Evolutionary conservation across 2,888 invertebrate species (phyloP).

Genomic region (Psococerastis gibbosa): DNA sequence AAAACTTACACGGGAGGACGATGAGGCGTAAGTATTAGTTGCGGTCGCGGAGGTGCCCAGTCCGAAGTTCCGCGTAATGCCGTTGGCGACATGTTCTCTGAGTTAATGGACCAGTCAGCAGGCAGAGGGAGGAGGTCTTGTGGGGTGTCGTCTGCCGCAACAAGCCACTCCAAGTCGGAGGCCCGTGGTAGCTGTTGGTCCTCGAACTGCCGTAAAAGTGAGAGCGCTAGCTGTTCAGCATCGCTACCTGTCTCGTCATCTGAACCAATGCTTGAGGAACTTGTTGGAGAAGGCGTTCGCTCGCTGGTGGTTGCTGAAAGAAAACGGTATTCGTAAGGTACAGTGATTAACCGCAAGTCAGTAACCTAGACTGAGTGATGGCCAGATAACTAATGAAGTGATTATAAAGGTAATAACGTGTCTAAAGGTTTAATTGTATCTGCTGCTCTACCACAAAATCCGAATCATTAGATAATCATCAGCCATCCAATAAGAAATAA

Average conservation of each 20-base stretch:
- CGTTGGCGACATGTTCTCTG: conserved; percentile 35
- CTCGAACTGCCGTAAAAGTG: conserved; percentile 52
- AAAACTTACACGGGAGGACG: conserved; percentile 41
- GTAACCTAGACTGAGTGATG: no score
- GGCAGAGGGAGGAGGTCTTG: conserved; percentile 57
- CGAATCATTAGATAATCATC: no score
- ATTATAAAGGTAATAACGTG: no score
- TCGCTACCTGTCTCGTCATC: not conserved
- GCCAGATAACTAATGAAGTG: no score
- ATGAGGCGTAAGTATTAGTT: conserved; percentile 64
- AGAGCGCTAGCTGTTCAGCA: conserved; percentile 62
- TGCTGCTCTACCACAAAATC: no score
- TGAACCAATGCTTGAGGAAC: conserved; percentile 22
- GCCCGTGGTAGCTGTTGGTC: conserved; percentile 58
- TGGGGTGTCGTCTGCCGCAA: conserved; percentile 57
- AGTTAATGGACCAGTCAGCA: conserved; percentile 45
- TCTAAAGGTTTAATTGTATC: no score
- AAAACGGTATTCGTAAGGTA: no score
- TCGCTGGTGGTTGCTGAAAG: not conserved
- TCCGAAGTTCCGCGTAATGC: conserved; percentile 52
- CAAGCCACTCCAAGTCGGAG: conserved; percentile 60
- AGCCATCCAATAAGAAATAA: no score
- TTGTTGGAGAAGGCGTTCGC: conserved; percentile 25
- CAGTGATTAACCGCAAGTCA: no score
- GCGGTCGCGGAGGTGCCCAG: conserved; percentile 71